A percentile compares a stretch with the other conserved stretches of the same genome.
Conservation (phyloP, 2,797 vertebrate species). For the Aphelocoma californica region DNA sequence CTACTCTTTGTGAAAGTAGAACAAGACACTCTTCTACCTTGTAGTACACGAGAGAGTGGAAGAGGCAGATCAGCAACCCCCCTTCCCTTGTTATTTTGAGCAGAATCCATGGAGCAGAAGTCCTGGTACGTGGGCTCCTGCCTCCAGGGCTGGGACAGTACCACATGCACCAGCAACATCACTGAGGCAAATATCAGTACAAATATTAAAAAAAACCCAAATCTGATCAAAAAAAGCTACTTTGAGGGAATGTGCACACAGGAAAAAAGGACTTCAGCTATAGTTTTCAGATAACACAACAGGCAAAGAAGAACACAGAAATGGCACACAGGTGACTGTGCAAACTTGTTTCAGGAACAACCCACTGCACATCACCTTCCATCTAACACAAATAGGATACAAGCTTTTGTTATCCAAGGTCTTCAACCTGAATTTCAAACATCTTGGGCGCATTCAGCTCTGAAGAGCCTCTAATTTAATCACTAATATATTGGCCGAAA, state of each 20-base stretch:
- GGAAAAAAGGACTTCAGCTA: neutral
- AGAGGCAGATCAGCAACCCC: neutral
- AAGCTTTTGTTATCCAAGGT: neutral
- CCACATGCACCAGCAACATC: neutral
- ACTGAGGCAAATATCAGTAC: neutral
- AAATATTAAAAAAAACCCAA: neutral
- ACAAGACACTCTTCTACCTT: neutral
- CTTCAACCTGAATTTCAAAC: neutral
- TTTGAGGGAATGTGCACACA: neutral
- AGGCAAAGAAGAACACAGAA: neutral
- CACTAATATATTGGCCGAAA: neutral
- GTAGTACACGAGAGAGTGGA: neutral
- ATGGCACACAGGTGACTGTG: neutral
- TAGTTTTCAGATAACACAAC: neutral
- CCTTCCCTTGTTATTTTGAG: neutral
- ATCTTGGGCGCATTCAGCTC: neutral
- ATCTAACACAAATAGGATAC: neutral
- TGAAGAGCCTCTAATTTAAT: neutral
- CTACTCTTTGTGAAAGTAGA: neutral
- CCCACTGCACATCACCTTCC: neutral
- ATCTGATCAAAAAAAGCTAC: neutral
- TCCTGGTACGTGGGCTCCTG: fast-evolving
- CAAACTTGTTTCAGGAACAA: neutral
- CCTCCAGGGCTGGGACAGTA: neutral
- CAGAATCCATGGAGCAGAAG: neutral